A percentile compares a stretch with the other conserved stretches of the same genome.
These are phyloP conservation scores for Drosophila mimetica DNA, from an alignment of 2,888 invertebrate species.

Conservation along the genomic window DNA sequence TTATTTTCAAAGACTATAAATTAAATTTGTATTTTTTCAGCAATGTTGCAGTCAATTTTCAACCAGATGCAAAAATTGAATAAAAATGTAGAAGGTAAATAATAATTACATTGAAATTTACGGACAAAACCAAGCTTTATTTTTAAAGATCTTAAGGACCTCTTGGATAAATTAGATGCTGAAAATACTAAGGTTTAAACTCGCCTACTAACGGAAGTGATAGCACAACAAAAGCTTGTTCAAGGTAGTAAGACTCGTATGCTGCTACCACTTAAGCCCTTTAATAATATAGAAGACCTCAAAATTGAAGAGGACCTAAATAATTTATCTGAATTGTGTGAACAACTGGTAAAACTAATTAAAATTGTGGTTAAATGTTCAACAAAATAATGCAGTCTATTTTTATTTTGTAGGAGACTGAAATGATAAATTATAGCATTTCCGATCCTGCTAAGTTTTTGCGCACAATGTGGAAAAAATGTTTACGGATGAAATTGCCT, in stretches of 20 bases:
- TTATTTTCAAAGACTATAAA: conserved; percentile 1
- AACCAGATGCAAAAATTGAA: conserved; percentile 14
- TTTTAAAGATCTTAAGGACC: conserved; percentile 25
- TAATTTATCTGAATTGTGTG: neutral
- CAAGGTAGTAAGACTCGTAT: no score
- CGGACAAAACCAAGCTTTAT: conserved; percentile 5
- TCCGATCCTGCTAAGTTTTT: no score
- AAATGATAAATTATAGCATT: no score
- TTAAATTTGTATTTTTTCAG: neutral
- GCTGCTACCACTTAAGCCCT: no score
- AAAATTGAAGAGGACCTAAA: no score
- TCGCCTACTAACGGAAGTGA: neutral
- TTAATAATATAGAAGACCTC: no score
- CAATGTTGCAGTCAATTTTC: conserved; percentile 9
- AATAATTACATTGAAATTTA: conserved; percentile 19
- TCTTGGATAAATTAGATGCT: conserved; percentile 22
- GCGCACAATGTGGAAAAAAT: no score
- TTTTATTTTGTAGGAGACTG: no score
- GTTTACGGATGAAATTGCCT: no score
- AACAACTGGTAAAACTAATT: neutral
- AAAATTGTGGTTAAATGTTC: no score
- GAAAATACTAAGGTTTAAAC: conserved; percentile 7
- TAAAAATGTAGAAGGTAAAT: conserved; percentile 22
- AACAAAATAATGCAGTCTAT: no score
- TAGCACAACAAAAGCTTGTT: conserved; percentile 5